Conservation (phyloP, 1,140 invertebrate genomes). For the Brachionus angularis region DNA sequence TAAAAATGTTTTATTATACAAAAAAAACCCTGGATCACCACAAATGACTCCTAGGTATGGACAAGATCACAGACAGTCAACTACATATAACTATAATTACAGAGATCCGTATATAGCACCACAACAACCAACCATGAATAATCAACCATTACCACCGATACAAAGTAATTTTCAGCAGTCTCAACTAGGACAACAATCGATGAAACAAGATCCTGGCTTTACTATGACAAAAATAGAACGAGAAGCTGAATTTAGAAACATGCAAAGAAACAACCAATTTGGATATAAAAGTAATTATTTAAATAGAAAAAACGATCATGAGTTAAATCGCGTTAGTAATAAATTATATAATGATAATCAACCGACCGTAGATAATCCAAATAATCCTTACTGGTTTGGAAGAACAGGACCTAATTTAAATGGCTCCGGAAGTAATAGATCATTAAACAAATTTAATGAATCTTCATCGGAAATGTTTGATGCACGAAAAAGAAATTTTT, state of each 20-base stretch:
- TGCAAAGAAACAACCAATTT: neutral
- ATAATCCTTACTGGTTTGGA: conserved; percentile 43
- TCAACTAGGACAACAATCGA: neutral
- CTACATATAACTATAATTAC: conserved; percentile 35
- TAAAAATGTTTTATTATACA: conserved; percentile 24
- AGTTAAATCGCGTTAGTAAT: conserved; percentile 26
- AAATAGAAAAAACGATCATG: conserved; percentile 13
- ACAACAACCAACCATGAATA: neutral
- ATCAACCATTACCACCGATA: neutral
- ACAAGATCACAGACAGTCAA: conserved; percentile 6
- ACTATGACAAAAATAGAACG: conserved; percentile 28
- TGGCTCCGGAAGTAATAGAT: neutral
- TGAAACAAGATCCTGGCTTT: too few species aligned
- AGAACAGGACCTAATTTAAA: neutral
- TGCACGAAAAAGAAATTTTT: conserved; percentile 9
- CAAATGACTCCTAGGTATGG: neutral
- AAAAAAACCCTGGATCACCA: neutral
- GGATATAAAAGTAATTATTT: neutral
- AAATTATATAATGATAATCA: conserved; percentile 38
- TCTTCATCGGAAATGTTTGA: conserved; percentile 4
- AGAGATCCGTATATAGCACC: conserved; percentile 15
- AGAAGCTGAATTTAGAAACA: conserved; percentile 25
- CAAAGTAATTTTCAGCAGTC: neutral
- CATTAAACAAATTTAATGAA: neutral
- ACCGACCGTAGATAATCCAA: conserved; percentile 16